Conservation (phyloP, 2,797 vertebrate species). For the Jordanella pulchra region DNA sequence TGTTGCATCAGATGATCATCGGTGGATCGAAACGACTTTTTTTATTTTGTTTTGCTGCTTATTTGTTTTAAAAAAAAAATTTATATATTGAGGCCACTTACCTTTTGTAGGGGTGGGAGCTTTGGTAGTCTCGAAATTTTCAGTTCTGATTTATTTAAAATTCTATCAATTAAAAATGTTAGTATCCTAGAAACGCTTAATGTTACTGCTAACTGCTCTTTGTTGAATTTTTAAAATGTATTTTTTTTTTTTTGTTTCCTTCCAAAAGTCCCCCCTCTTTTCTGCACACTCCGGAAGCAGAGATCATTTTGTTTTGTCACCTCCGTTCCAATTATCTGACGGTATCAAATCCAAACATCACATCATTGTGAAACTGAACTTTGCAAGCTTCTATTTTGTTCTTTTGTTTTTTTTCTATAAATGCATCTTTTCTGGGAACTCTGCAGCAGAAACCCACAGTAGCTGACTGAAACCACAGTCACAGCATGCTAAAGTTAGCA, state of each 20-base stretch:
- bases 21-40: background rate
- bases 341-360: background rate
- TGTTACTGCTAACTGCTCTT: background rate
- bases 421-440: background rate
- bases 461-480: background rate
- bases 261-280: background rate
- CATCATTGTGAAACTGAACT: background rate
- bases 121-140: too few relatives aligned
- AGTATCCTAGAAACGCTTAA: too few relatives aligned
- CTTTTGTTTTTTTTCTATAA: conserved; percentile 3
- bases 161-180: too few relatives aligned
- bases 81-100: too few relatives aligned
- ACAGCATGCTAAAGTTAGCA: conserved; percentile 38
- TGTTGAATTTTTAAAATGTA: background rate
- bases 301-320: background rate
- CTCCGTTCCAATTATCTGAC: background rate
- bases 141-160: too few relatives aligned
- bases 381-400: background rate
- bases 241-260: background rate
- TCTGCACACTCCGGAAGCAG: background rate
- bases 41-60: background rate
- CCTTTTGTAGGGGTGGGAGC: too few relatives aligned
- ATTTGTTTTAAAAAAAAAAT: background rate
- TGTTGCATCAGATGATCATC: background rate
- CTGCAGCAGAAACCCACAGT: conserved; percentile 1